Evolutionary conservation across 2,797 vertebrate species (phyloP), one percentile per base, ranked within the genome.

Genomic region (Cryptoblepharus egeriae): DNA sequence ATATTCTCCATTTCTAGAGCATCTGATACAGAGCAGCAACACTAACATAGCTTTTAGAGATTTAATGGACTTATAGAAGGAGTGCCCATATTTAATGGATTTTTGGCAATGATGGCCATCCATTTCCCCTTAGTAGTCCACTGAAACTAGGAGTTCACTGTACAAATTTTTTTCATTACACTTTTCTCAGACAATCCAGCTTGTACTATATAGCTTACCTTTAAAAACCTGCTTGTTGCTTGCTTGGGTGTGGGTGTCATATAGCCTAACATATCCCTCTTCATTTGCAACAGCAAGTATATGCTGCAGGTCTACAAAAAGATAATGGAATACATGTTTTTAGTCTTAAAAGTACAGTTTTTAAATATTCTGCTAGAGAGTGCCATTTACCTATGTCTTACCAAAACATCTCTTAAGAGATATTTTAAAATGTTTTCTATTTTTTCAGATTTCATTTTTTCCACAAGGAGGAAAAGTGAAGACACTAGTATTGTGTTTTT

Each of bases 211-310:
- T 24, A 2, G 74, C 70, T 92, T 89, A 99, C 99, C 98, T 96
- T 96, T 98, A 70, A 98, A 92, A 63, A 98, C 91, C 13, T 93
- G 90, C 39, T 93, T 96, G 77, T 92, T 90, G 8, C 68, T 87
- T 58, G 60, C 52, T n/a, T 87, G 93, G 81, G 94, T 95, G 86
- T 97, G 97, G 22, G 98, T 98, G 83, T 99, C 95, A 86, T 99
- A 99, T 26, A 99, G 92, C 76, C 97, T 95, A 63, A 99, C 96
- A 35, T 98, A 95, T 3, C 99, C 99, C 92, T 99, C 98, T 91
- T 99, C 99, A 74, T 99, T 99, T 60, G 98, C 97, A 77, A 97
- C 97, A 69, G 97, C 99, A 15, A 99, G 93, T 26, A 97, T 4
- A 1, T 96, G 96, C 52, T 95, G 95, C 87, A 95, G 86, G 45